Base-by-base conservation (phyloP, 92 coral and sea anemone species). In the Phenganax subtilis region DNA sequence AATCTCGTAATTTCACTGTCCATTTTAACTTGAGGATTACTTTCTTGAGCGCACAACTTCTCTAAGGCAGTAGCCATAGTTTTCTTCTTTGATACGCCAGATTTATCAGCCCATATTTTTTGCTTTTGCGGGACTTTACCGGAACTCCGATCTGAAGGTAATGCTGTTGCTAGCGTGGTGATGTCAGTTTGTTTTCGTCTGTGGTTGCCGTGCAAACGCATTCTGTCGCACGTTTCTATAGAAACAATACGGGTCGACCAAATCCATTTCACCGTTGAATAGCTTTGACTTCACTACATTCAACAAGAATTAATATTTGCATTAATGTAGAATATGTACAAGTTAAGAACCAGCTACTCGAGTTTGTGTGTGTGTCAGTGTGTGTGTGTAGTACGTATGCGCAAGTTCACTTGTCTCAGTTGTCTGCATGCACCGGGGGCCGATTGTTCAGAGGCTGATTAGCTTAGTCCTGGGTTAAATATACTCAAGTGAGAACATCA, bases 1-100 rank as follows among this genome's bases (percentile, higher is more conserved):
- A 96, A 89, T 51, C 97, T 88, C 76, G 85, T 97, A 71, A 96
- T 96, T 72, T 96, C 99, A 85, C 87, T 89, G 85, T 92, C 99
- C 54, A 96, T 75, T 61, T 96, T 97, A 28, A 91, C 89, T 64
- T 89, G 92, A 12, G 96, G 99, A 28, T 78, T 93, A 79, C 56
- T 47, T 63, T 79, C 83, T 65, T 64, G 54, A 28, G 65, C 29
- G 20, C 0, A 51, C 51, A 79, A 60, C 71, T 79, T 79, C 17
- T 73, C 65, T 7, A 79, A 61, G 51, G 83, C 74, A 12, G 87
- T 54, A 57, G 91, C 84, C 91, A 88, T 88, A 29, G 69, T 77
- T 28, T 72, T 31, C 83, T 57, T 29, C 85, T 80, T 47, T 71
- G 84, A 77, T 15, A 56, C 20, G 74, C 77, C 71, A 70, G 81